Percentiles rank a stretch among this genome's conserved stretches.
These are phyloP conservation scores for Pygmarrhopalites habei DNA, from an alignment of 1,140 invertebrate genomes.

Conservation along the genomic window DNA sequence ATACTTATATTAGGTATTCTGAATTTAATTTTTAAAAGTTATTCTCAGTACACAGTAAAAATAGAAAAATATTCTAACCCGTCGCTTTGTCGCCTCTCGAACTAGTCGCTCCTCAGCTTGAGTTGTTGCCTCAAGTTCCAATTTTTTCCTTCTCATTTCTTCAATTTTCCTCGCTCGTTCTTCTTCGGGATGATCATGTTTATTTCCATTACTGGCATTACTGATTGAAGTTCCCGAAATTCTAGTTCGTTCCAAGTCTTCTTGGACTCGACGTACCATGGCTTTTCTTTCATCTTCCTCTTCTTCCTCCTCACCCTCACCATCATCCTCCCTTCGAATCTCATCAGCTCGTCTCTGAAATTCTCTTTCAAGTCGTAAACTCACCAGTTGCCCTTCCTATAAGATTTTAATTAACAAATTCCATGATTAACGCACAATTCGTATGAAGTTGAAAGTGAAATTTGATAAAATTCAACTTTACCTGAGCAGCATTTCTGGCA, in stretches of 20 bases:
- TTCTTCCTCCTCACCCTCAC: conserved; percentile 55
- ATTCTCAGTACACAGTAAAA: no score
- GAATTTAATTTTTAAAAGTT: no score
- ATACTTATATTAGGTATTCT: not conserved
- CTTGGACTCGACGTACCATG: conserved; percentile 42
- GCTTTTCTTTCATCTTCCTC: conserved; percentile 42
- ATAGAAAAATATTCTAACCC: conserved; percentile 32
- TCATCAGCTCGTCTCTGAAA: conserved; percentile 80
- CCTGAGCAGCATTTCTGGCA: conserved; percentile 63
- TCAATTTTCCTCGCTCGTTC: conserved; percentile 50
- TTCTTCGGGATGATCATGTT: conserved; percentile 45
- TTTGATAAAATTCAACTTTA: not conserved
- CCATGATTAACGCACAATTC: no score
- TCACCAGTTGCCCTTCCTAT: conserved; percentile 55
- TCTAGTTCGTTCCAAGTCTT: conserved; percentile 44
- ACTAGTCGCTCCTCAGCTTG: conserved; percentile 37
- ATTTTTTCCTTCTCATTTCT: conserved; percentile 50
- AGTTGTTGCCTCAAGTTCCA: conserved; percentile 43
- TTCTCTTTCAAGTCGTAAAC: conserved; percentile 71
- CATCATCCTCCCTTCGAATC: conserved; percentile 64
- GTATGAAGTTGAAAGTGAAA: no score
- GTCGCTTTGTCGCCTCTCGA: conserved; percentile 38
- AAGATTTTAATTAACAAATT: not conserved
- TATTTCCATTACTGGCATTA: conserved; percentile 28
- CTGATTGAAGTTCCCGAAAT: not conserved